Conservation (phyloP, 2,888 invertebrate species). For the Diarsia rubi region DNA sequence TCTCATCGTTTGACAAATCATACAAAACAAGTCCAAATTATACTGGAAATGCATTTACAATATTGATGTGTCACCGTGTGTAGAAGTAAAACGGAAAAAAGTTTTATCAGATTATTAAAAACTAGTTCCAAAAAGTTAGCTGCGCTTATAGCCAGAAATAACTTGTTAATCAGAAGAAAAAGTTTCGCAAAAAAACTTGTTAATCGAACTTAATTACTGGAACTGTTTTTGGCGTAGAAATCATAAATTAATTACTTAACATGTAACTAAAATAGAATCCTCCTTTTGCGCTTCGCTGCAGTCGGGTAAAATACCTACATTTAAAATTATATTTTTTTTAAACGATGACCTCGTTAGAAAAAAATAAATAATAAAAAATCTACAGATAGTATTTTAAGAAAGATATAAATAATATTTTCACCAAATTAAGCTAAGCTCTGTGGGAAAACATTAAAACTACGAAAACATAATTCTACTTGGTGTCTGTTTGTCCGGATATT, state of each 20-base stretch:
- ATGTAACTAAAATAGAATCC: not conserved
- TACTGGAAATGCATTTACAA: too few relatives aligned
- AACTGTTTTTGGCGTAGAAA: not conserved
- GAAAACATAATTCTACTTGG: conserved; percentile 10
- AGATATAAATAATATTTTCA: not conserved
- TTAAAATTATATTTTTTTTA: not conserved
- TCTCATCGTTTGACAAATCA: too few relatives aligned
- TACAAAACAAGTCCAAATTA: too few relatives aligned
- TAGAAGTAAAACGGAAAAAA: not conserved
- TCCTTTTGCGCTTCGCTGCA: too few relatives aligned
- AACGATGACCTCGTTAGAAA: too few relatives aligned
- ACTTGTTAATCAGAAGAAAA: not conserved
- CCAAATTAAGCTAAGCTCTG: conserved; percentile 11
- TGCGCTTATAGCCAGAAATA: not conserved
- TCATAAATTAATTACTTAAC: not conserved
- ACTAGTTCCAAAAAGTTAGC: not conserved
- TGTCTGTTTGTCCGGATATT: conserved; percentile 40
- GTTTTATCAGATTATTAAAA: not conserved
- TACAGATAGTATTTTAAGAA: too few relatives aligned
- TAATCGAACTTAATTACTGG: not conserved
- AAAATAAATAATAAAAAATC: too few relatives aligned
- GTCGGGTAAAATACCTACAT: not conserved
- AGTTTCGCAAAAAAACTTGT: too few relatives aligned
- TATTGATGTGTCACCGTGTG: too few relatives aligned
- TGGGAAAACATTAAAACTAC: conserved; percentile 38